Conservation (phyloP, 2,113 vertebrate genomes). For the Motacilla alba region DNA sequence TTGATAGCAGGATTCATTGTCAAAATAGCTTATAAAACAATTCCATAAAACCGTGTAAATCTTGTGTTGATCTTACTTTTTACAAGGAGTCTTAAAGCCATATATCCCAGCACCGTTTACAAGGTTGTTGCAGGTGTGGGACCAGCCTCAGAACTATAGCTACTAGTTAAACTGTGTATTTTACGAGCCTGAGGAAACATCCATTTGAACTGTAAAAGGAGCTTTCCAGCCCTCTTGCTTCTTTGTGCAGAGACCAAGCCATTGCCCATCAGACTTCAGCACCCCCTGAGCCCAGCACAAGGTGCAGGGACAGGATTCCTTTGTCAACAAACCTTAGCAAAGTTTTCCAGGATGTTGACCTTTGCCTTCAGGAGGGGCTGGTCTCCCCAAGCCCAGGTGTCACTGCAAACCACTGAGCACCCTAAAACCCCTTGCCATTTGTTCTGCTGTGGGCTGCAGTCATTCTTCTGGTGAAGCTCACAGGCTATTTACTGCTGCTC, state of each 20-base stretch:
- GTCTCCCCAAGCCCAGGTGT: neutral
- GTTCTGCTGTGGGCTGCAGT: neutral
- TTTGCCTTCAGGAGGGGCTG: conserved; percentile 9
- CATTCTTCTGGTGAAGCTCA: neutral
- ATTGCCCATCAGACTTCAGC: neutral
- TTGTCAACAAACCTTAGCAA: neutral
- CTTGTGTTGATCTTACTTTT: conserved; percentile 71
- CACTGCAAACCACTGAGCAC: neutral
- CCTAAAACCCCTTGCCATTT: neutral
- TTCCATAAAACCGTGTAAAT: conserved; percentile 74
- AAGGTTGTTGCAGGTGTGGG: conserved; percentile 74
- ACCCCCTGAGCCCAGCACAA: neutral
- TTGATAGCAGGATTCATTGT: conserved; percentile 67
- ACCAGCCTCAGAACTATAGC: conserved; percentile 61
- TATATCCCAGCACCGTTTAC: conserved; percentile 62
- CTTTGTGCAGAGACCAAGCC: conserved; percentile 2
- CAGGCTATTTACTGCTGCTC: neutral
- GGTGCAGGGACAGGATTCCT: neutral
- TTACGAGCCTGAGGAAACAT: conserved; percentile 73
- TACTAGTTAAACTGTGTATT: conserved; percentile 66
- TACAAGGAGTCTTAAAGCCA: conserved; percentile 66
- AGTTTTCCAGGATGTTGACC: conserved; percentile 5
- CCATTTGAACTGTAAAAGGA: conserved; percentile 56
- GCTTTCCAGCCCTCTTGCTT: neutral
- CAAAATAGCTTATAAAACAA: conserved; percentile 68